Percentiles rank a stretch among this genome's conserved stretches.
These are phyloP conservation scores for Odontophorus gujanensis DNA, from an alignment of 2,113 vertebrate species.

Conservation along the genomic window DNA sequence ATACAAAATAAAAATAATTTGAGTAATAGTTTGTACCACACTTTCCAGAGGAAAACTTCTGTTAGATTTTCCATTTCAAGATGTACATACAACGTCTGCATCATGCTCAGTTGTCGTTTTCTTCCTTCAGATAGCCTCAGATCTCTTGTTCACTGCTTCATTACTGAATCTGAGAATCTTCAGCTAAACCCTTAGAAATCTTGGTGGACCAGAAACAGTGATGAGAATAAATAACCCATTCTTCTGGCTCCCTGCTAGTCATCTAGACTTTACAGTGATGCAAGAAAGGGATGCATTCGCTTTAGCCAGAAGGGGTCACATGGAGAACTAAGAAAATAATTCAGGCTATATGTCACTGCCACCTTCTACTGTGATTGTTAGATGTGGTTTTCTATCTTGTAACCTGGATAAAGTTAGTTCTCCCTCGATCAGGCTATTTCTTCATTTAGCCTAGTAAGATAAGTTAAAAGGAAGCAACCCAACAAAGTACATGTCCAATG, in stretches of 20 bases:
- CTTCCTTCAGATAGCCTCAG: not conserved
- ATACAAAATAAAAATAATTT: not conserved
- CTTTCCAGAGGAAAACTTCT: not conserved
- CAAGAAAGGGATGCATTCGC: not conserved
- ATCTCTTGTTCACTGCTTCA: not conserved
- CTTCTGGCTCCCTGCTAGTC: not conserved
- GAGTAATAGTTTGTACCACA: not conserved
- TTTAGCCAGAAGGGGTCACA: not conserved
- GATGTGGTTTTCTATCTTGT: not conserved
- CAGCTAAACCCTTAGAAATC: not conserved
- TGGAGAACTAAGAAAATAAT: not conserved
- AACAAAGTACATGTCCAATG: constrained; percentile 49
- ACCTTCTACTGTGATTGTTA: not conserved
- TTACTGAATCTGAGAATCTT: not conserved
- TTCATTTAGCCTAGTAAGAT: constrained; percentile 55
- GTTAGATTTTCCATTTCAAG: not conserved
- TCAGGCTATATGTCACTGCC: not conserved
- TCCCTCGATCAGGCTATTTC: constrained; percentile 37
- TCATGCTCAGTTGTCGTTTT: not conserved
- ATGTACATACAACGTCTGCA: not conserved
- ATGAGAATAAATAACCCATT: not conserved
- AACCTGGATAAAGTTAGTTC: constrained; percentile 53
- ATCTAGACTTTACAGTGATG: not conserved
- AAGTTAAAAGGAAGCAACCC: constrained; percentile 59
- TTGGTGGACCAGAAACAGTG: not conserved